phyloP scores from a whole-genome alignment of 2,113 vertebrate genomes.

The Erythrocercus mccallii region DNA sequence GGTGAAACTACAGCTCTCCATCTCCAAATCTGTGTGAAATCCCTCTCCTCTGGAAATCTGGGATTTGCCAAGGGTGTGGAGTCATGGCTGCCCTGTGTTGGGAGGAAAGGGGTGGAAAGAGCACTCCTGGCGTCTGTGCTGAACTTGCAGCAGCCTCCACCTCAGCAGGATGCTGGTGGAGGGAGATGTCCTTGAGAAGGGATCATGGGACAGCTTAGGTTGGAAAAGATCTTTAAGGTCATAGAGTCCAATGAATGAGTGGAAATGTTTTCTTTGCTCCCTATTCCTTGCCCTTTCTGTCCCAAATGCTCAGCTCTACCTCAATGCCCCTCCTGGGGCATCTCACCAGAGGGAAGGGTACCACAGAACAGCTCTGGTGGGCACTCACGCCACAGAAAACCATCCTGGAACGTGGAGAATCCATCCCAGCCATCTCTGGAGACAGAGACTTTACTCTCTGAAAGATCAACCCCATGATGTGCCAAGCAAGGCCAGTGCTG shows the following conservation, averaged over 20 bases:
- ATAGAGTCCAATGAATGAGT: not conserved
- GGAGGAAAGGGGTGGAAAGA: not conserved
- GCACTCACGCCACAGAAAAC: not conserved
- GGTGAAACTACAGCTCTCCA: not conserved
- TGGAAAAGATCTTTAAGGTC: not conserved
- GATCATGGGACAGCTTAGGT: not conserved
- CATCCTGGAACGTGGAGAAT: not conserved
- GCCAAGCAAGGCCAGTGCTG: not conserved
- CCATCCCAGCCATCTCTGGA: not conserved
- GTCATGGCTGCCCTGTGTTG: rapidly evolving
- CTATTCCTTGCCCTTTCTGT: not conserved
- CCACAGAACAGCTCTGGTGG: not conserved
- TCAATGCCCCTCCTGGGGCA: not conserved
- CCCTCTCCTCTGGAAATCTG: not conserved
- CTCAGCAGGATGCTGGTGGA: not conserved
- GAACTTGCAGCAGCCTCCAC: not conserved
- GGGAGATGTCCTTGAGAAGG: not conserved
- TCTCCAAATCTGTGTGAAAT: not conserved
- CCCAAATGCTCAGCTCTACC: not conserved
- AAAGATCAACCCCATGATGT: not conserved
- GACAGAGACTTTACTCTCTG: not conserved
- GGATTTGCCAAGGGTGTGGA: not conserved
- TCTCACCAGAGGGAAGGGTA: not conserved
- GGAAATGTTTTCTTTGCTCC: not conserved
- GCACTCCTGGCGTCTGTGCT: not conserved